A percentile compares a stretch with the other conserved stretches of the same genome.
phyloP scores from a whole-genome alignment of 2,113 vertebrate genomes.

The Aleadryas rufinucha region DNA sequence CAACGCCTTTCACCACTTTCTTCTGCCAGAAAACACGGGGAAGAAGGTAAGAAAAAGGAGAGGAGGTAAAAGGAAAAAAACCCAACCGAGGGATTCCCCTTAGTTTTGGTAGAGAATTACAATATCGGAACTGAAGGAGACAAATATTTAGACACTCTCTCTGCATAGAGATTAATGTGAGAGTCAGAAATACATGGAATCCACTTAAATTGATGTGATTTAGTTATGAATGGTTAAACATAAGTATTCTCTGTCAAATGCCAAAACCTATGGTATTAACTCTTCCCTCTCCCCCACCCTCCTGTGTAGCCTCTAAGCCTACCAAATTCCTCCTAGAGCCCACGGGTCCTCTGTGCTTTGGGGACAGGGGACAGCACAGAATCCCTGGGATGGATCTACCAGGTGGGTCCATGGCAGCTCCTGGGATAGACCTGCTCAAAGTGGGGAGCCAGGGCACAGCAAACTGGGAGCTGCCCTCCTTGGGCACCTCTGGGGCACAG shows the following conservation, averaged over 20 bases:
- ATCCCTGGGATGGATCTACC: accelerated
- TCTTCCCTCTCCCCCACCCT: background rate
- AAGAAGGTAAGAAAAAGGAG: background rate
- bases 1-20: background rate
- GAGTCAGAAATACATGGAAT: conserved; percentile 40
- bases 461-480: background rate
- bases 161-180: conserved; percentile 33
- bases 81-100: background rate
- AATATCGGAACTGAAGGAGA: conserved; percentile 27
- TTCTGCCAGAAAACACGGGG: conserved; percentile 9
- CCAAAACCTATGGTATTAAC: conserved; percentile 47
- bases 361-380: background rate
- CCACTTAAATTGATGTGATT: conserved; percentile 37
- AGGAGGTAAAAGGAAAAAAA: background rate
- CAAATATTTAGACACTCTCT: conserved; percentile 36
- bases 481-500: background rate
- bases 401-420: background rate
- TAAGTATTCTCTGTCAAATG: conserved; percentile 50
- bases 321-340: background rate
- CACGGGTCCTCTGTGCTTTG: accelerated
- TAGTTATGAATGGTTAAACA: conserved; percentile 52
- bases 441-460: background rate
- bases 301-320: background rate
- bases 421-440: background rate
- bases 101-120: conserved; percentile 27